Base-by-base conservation (phyloP, 23 tunicate genomes). In the Ciona savignyi region DNA sequence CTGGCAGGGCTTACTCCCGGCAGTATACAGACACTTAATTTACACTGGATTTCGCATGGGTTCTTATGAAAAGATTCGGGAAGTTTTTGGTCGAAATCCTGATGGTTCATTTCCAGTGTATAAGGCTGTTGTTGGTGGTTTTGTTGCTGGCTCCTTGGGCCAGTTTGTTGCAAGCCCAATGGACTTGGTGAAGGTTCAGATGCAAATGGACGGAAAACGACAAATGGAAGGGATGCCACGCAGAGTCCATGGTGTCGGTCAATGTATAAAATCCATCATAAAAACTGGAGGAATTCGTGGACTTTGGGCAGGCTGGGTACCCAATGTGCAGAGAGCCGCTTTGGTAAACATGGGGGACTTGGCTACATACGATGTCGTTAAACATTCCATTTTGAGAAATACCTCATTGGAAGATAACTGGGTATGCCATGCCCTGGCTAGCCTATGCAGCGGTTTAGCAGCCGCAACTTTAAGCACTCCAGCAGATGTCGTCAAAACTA, bases 161-260 rank as follows among this genome's bases (percentile, higher is more conserved):
- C 96, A 89, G 56, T 73, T 89, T 35, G 85, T 78, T 29, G 80
- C 96, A 1, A 83, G 84, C 42, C 96, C 96, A 20, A 84, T 89
- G 84, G 96, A 89, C 74, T 69, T 89, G 48, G 85, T 89, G n/a
- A 89, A 89, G 56, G 96, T 89, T 34, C 90, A 89, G 79, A 89
- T 89, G 96, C 96, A 89, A 49, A 89, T 84, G 83, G 85, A 83
- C 34, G 99, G 99, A 27, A 72, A 34, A 28, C 65, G 93, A 62
- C 80, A 63, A 0, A 61, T 84, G 83, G 86, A 85, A 76, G 96
- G 96, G 25, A 74, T 78, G 26, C 75, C 85, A 22, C 96, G 84
- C 2, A 75, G 97, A 60, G 84, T 80, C 3, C 76, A 34, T 4
- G 65, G 86, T 26, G 89, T 91, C 27, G 69, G 15, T 27, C 77